These are phyloP conservation scores for Tangara arthus DNA, from an alignment of 2,797 vertebrate genomes.

Conservation along the genomic window DNA sequence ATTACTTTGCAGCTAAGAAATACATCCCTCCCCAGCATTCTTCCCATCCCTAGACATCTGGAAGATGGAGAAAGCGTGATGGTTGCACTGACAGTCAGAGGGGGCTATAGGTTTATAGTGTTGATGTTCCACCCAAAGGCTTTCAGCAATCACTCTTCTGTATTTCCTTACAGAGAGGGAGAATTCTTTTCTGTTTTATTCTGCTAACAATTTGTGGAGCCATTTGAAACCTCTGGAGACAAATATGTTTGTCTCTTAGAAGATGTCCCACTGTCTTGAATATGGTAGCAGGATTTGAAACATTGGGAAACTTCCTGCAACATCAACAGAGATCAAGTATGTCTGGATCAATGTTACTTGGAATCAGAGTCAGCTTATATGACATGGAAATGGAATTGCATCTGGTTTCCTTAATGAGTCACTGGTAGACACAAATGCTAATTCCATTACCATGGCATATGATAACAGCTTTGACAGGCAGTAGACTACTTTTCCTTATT, in stretches of 20 bases:
- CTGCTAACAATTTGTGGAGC: background rate
- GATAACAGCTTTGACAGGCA: background rate
- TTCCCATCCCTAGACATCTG: background rate
- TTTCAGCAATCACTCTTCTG: background rate
- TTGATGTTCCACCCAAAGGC: background rate
- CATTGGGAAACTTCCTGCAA: background rate
- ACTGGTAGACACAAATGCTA: background rate
- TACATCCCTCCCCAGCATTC: background rate
- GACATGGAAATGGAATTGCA: background rate
- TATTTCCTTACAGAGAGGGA: background rate
- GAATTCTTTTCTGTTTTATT: background rate
- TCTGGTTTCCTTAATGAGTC: background rate
- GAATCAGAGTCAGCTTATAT: background rate
- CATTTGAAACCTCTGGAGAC: background rate
- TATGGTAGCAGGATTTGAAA: background rate
- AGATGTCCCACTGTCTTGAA: background rate
- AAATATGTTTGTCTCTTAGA: background rate
- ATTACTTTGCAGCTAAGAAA: background rate
- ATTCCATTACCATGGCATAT: accelerated
- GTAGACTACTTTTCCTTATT: background rate
- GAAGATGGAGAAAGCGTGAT: background rate
- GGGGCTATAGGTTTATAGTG: background rate
- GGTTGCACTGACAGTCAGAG: background rate
- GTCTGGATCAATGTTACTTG: background rate
- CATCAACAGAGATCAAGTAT: background rate